Conservation (phyloP, 1,140 invertebrate species). For the Drosophila guanche region DNA sequence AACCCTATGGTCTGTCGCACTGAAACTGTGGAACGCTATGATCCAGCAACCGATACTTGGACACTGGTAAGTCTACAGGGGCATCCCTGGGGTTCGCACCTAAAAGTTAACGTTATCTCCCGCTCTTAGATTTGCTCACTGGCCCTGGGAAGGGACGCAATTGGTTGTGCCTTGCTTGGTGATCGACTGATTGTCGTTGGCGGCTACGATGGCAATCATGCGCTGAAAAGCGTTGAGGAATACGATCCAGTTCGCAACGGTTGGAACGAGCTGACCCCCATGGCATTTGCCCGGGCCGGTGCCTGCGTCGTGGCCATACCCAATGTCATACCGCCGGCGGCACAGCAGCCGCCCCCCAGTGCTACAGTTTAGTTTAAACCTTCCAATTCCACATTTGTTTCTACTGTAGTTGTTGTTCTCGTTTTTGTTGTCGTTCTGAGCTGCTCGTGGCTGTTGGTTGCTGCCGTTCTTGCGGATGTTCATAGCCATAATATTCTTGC, state of each 20-base stretch:
- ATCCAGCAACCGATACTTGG: conserved; percentile 93
- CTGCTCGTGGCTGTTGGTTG: conserved; percentile 48
- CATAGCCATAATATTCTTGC: too few relatives aligned
- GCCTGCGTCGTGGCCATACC: conserved; percentile 92
- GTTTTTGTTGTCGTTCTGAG: conserved; percentile 53
- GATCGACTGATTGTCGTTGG: conserved; percentile 95
- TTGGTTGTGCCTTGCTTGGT: conserved; percentile 95
- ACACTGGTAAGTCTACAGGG: conserved; percentile 86
- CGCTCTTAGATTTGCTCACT: conserved; percentile 87
- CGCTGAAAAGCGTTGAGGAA: conserved; percentile 95
- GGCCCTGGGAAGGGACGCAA: conserved; percentile 93
- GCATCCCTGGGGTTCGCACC: neutral
- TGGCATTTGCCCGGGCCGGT: conserved; percentile 92
- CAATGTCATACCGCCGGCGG: conserved; percentile 77
- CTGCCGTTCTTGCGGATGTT: too few relatives aligned
- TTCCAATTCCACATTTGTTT: conserved; percentile 25
- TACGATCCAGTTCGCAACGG: conserved; percentile 96
- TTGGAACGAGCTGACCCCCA: conserved; percentile 90
- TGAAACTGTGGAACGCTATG: conserved; percentile 95
- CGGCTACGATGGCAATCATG: conserved; percentile 97
- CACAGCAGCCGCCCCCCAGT: conserved; percentile 71
- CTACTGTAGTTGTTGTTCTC: conserved; percentile 24
- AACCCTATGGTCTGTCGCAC: conserved; percentile 92
- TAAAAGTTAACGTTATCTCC: neutral
- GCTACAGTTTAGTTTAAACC: conserved; percentile 81